phyloP scores from a whole-genome alignment of 2,113 vertebrate genomes.

The Ammospiza nelsoni region DNA sequence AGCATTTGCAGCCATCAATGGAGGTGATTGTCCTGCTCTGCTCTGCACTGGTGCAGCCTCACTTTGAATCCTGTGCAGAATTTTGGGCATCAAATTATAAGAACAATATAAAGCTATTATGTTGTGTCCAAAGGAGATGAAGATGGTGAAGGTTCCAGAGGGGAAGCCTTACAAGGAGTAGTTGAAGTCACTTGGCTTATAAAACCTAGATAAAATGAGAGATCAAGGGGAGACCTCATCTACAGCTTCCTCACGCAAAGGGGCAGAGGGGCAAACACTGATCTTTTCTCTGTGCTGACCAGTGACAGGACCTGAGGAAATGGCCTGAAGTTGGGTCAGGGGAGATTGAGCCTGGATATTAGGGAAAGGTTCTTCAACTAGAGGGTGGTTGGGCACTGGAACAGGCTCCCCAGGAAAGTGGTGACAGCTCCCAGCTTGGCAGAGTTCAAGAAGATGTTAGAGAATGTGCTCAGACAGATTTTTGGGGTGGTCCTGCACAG shows the following conservation, averaged over 20 bases:
- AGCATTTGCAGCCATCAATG: accelerated
- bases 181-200: neutral
- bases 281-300: neutral
- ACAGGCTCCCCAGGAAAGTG: neutral
- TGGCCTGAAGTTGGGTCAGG: neutral
- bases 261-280: neutral
- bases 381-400: accelerated
- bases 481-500: neutral
- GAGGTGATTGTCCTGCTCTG: neutral
- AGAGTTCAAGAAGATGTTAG: neutral
- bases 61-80: neutral
- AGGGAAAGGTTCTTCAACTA: neutral
- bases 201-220: neutral
- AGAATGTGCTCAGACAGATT: neutral
- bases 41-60: neutral
- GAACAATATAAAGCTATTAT: neutral
- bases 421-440: neutral
- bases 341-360: neutral
- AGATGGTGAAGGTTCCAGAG: neutral
- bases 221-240: neutral
- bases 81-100: neutral
- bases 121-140: neutral
- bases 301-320: accelerated
- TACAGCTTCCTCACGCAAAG: accelerated
- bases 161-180: neutral